A percentile compares a stretch with the other conserved stretches of the same genome.
Evolutionary conservation across 2,113 vertebrate genomes (phyloP).

Genomic region (Spilogale gracilis): DNA sequence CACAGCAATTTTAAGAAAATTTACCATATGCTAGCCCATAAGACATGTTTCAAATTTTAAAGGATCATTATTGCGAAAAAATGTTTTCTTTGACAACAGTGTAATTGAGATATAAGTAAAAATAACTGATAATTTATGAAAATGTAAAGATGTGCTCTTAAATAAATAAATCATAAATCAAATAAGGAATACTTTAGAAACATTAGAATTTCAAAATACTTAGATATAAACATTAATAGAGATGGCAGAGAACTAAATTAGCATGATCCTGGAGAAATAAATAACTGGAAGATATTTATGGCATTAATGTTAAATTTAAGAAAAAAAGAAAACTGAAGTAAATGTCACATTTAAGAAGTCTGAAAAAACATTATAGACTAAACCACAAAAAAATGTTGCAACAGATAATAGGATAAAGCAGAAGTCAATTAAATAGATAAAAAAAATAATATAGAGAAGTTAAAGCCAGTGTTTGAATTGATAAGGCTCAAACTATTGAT

Average conservation of each 20-base stretch:
- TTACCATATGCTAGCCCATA: background rate
- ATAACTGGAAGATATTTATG: background rate
- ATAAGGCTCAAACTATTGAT: background rate
- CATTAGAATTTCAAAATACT: slow-evolving; percentile 11
- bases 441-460: background rate
- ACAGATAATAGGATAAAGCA: background rate
- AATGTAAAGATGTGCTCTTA: background rate
- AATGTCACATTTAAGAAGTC: background rate
- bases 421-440: background rate
- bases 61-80: background rate
- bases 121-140: background rate
- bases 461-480: background rate
- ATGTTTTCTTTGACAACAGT: background rate
- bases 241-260: background rate
- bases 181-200: background rate
- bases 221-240: background rate
- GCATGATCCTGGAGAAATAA: background rate
- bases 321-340: background rate
- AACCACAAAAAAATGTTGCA: background rate
- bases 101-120: background rate
- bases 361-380: background rate
- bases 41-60: background rate
- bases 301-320: background rate
- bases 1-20: background rate
- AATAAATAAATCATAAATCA: background rate